Conservation (phyloP, 1,140 invertebrate species). For the Yoshiicerus persimilis region DNA sequence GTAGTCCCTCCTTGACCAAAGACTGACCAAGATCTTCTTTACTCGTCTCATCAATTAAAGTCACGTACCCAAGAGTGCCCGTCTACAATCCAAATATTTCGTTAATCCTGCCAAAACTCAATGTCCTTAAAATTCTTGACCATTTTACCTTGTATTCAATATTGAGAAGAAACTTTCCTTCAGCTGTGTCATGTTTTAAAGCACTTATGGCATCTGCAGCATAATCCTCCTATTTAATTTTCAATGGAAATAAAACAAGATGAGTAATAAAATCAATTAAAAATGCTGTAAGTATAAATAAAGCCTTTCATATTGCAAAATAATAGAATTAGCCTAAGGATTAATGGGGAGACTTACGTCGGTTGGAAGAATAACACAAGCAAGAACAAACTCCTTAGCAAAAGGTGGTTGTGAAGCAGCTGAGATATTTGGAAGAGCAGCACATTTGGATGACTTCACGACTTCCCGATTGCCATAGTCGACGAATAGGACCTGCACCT, state of each 20-base stretch:
- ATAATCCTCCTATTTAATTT: slow-evolving; percentile 67
- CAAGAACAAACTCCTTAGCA: slow-evolving; percentile 82
- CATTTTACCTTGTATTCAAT: slow-evolving; percentile 63
- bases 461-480: slow-evolving; percentile 92
- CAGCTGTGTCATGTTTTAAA: slow-evolving; percentile 60
- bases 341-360: slow-evolving; percentile 65
- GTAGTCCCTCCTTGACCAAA: slow-evolving; percentile 80
- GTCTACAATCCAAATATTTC: slow-evolving; percentile 33
- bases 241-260: too few relatives aligned
- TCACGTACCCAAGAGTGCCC: slow-evolving; percentile 67
- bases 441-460: slow-evolving; percentile 64
- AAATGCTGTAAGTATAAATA: too few relatives aligned
- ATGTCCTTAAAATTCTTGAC: not conserved
- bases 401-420: slow-evolving; percentile 71
- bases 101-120: not conserved
- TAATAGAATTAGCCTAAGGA: too few relatives aligned
- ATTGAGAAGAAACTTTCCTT: slow-evolving; percentile 70
- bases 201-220: slow-evolving; percentile 70
- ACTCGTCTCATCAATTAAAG: slow-evolving; percentile 69
- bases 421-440: slow-evolving; percentile 69
- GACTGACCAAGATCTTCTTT: slow-evolving; percentile 81
- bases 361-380: slow-evolving; percentile 76
- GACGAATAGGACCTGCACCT: slow-evolving; percentile 78
- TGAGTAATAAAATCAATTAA: too few relatives aligned
- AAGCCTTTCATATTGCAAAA: too few relatives aligned